These are phyloP conservation scores for Tricholaema leucomelas DNA, from an alignment of 2,113 vertebrate genomes.

Conservation along the genomic window DNA sequence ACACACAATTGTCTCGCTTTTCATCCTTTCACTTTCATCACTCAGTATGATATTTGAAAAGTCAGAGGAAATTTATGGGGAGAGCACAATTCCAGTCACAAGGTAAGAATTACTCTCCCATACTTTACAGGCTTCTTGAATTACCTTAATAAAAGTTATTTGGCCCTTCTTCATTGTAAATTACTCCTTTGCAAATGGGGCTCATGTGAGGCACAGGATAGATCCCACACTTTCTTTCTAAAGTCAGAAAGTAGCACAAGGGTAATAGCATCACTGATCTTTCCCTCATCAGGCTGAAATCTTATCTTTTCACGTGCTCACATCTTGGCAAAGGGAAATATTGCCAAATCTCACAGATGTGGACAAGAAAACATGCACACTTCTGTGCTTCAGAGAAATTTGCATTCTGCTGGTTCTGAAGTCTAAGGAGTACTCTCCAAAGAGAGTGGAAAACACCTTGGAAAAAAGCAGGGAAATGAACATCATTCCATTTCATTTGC, in stretches of 20 bases:
- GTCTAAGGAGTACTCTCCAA: not conserved
- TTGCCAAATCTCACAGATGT: rapidly evolving
- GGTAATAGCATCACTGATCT: not conserved
- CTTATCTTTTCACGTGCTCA: not conserved
- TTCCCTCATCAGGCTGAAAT: not conserved
- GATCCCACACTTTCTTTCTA: not conserved
- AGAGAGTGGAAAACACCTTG: not conserved
- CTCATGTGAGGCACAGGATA: not conserved
- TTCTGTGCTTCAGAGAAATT: not conserved
- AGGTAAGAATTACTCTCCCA: not conserved
- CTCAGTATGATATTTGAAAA: not conserved
- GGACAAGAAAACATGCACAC: not conserved
- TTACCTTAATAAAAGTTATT: not conserved
- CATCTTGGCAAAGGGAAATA: not conserved
- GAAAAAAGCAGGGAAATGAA: not conserved
- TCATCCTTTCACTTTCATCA: not conserved
- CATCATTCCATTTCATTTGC: not conserved
- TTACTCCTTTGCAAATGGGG: not conserved
- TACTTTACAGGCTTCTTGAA: not conserved
- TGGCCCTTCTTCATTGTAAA: not conserved
- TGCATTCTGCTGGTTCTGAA: not conserved
- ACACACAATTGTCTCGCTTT: not conserved
- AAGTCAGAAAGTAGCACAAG: not conserved
- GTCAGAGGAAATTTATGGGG: not conserved
- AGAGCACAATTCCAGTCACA: not conserved